Evolutionary conservation across 2,113 vertebrate species (phyloP).

Genomic region (Nannobrachium achirus): DNA sequence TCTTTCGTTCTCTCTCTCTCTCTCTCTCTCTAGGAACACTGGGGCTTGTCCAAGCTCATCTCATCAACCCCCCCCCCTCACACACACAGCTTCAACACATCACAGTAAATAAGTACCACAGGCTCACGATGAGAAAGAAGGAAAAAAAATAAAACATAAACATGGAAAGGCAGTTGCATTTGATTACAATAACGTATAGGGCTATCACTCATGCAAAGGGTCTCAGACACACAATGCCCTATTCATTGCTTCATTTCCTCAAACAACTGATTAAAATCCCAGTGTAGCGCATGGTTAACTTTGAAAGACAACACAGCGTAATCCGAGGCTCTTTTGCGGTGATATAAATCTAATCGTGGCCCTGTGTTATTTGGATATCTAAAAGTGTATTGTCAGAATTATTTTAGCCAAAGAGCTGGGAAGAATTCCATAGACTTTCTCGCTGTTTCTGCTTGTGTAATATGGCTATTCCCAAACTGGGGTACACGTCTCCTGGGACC

Average conservation of each 20-base stretch:
- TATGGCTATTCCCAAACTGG: not conserved
- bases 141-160: conserved; percentile 39
- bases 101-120: conserved; percentile 30
- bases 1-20: not conserved
- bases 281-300: conserved; percentile 39
- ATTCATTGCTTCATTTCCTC: conserved; percentile 50
- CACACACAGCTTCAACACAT: conserved; percentile 9
- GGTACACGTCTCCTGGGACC: not conserved
- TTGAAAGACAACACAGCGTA: conserved; percentile 39
- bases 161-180: conserved; percentile 29
- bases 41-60: conserved; percentile 35
- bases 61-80: conserved; percentile 33
- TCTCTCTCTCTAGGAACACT: not conserved
- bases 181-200: conserved; percentile 36
- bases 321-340: conserved; percentile 33
- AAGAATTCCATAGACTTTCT: not conserved
- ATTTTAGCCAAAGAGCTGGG: not conserved
- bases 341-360: conserved; percentile 37
- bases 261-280: conserved; percentile 54
- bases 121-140: conserved; percentile 8
- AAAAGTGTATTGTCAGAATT: conserved; percentile 10
- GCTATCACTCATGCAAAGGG: conserved; percentile 45
- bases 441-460: conserved; percentile 10
- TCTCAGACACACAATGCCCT: conserved; percentile 40
- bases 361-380: conserved; percentile 38